These are phyloP conservation scores for Numida meleagris DNA, from an alignment of 2,113 vertebrate species.

Conservation along the genomic window DNA sequence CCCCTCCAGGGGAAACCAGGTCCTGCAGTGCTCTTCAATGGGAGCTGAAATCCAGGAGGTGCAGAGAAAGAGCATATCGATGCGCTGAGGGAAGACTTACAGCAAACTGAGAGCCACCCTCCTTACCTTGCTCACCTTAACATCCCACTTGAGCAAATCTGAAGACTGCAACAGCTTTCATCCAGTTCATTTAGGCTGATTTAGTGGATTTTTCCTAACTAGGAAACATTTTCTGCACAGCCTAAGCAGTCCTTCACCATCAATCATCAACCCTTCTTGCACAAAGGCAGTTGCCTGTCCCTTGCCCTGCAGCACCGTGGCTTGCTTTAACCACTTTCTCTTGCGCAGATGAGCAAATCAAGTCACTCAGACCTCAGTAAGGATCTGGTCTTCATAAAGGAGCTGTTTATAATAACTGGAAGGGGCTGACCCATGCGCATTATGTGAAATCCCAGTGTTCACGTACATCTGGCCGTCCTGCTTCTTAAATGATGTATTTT, in stretches of 20 bases:
- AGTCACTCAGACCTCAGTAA: not conserved
- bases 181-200: not conserved
- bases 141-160: not conserved
- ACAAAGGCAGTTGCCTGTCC: not conserved
- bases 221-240: not conserved
- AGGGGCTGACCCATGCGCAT: not conserved
- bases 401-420: not conserved
- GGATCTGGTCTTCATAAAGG: not conserved
- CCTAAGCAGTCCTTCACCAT: not conserved
- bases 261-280: not conserved
- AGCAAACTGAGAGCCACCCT: not conserved
- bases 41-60: not conserved
- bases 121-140: not conserved
- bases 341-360: not conserved
- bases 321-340: not conserved
- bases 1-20: not conserved
- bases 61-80: not conserved
- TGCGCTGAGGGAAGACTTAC: not conserved
- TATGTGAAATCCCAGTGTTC: not conserved
- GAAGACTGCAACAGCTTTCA: not conserved
- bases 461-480: not conserved
- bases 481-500: not conserved
- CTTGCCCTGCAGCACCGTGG: rapidly evolving
- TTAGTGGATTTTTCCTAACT: not conserved
- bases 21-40: not conserved